Evolutionary conservation across 2,797 vertebrate species (phyloP).

Genomic region (Setipinna tenuifilis): DNA sequence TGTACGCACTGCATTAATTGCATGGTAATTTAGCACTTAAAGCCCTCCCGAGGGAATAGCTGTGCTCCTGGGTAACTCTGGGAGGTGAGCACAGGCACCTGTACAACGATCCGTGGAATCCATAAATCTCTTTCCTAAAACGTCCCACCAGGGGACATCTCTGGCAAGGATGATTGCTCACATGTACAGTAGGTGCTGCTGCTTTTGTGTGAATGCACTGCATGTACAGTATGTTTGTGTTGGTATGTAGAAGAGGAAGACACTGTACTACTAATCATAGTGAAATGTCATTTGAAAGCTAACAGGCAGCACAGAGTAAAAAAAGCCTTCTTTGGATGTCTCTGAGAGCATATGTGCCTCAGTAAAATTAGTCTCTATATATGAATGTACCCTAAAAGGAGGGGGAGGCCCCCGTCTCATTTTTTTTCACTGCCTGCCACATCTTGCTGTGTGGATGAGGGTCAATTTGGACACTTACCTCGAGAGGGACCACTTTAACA

Average conservation of each 20-base stretch:
- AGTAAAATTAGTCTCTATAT: no score
- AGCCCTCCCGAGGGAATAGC: not conserved
- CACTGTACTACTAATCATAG: no score
- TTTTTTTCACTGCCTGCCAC: not conserved
- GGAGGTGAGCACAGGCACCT: slow-evolving; percentile 5
- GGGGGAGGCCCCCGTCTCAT: not conserved
- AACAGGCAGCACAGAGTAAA: no score
- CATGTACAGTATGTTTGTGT: no score
- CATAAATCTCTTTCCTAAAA: slow-evolving; percentile 7
- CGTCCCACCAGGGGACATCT: not conserved
- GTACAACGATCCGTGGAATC: not conserved
- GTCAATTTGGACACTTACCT: slow-evolving; percentile 13
- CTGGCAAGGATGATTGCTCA: not conserved
- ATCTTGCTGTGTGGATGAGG: not conserved
- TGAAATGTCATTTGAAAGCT: no score
- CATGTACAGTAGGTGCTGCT: not conserved
- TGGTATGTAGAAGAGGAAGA: no score
- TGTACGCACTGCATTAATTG: slow-evolving; percentile 1
- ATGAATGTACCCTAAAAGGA: not conserved
- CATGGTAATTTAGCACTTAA: slow-evolving; percentile 1
- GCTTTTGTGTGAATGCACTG: no score
- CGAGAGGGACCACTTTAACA: not conserved
- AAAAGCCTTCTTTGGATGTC: no score
- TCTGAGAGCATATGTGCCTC: no score
- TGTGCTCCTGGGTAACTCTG: not conserved